phyloP scores from a whole-genome alignment of 2,888 invertebrate genomes.

The Achlya flavicornis region DNA sequence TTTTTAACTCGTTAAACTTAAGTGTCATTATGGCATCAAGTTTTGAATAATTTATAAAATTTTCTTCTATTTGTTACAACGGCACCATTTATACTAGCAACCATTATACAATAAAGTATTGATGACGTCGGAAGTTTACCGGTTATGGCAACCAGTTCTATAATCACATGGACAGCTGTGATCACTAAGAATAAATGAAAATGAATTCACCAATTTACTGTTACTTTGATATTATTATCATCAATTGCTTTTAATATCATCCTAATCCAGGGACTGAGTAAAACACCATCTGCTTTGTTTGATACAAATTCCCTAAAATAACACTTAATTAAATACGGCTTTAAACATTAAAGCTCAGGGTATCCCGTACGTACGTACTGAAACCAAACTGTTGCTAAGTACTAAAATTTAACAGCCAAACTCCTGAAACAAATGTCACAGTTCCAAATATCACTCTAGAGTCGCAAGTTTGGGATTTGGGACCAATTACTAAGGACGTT shows the following conservation, averaged over 20 bases:
- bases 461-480: conserved; percentile 51
- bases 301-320: conserved; percentile 20
- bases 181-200: neutral
- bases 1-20: too few relatives aligned
- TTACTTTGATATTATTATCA: neutral
- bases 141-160: neutral
- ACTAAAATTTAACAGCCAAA: conserved; percentile 42
- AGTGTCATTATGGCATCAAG: neutral
- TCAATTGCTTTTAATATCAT: neutral
- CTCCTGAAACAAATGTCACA: conserved; percentile 40
- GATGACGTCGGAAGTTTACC: neutral
- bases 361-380: conserved; percentile 29
- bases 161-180: neutral
- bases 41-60: too few relatives aligned
- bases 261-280: neutral
- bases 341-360: conserved; percentile 31
- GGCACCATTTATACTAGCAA: neutral
- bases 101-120: neutral
- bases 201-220: neutral
- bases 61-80: neutral
- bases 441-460: conserved; percentile 42
- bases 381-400: conserved; percentile 31
- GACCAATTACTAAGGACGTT: conserved; percentile 67
- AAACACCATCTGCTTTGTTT: neutral
- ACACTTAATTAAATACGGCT: conserved; percentile 38